Conservation (phyloP, 1,140 invertebrate species). For the Phthorimaea operculella region DNA sequence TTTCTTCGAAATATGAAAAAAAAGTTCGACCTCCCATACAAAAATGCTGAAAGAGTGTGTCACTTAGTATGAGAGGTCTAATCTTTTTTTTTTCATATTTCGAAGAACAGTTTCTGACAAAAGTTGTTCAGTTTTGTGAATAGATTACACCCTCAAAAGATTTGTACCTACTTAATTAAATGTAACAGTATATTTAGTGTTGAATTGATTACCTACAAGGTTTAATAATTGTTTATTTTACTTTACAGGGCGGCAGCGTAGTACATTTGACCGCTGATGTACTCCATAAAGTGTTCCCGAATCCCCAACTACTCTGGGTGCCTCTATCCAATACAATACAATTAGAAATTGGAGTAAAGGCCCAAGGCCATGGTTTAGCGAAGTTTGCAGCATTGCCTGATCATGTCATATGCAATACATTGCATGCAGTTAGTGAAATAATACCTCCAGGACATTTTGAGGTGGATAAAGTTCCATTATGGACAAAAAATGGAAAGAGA, state of each 20-base stretch:
- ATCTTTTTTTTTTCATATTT: too few species aligned
- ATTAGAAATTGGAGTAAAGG: slow-evolving; percentile 43
- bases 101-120: too few species aligned
- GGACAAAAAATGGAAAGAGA: slow-evolving; percentile 78
- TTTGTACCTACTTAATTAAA: too few species aligned
- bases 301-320: slow-evolving; percentile 45
- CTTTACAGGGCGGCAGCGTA: slow-evolving; percentile 52
- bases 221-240: too few species aligned
- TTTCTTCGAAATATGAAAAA: too few species aligned
- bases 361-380: slow-evolving; percentile 46
- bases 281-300: slow-evolving; percentile 40
- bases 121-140: too few species aligned
- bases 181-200: too few species aligned
- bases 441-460: slow-evolving; percentile 74
- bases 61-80: too few species aligned
- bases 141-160: too few species aligned
- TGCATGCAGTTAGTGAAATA: slow-evolving; percentile 42
- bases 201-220: too few species aligned
- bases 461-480: slow-evolving; percentile 74
- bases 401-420: slow-evolving; percentile 40
- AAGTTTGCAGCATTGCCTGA: slow-evolving; percentile 45
- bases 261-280: slow-evolving; percentile 55
- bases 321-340: slow-evolving; percentile 46
- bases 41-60: too few species aligned
- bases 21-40: too few species aligned